Evolutionary conservation across 2,113 vertebrate species (phyloP).

Genomic region (Andinoacara biseriatus): DNA sequence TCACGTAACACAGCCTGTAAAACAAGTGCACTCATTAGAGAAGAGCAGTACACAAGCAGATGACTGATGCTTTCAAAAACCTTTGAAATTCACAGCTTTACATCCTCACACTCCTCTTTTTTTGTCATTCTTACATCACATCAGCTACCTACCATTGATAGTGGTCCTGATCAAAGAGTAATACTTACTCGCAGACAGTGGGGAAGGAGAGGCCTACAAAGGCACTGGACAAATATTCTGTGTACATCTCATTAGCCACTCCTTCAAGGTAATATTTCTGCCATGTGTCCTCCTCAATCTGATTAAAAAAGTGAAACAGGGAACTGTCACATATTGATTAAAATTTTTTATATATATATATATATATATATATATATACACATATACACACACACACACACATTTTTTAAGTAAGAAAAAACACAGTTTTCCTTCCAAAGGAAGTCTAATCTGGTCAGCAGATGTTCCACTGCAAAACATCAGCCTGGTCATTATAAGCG

Average conservation of each 20-base stretch:
- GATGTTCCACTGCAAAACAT: constrained; percentile 73
- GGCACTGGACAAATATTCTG: constrained; percentile 99
- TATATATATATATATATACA: no score
- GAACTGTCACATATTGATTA: constrained; percentile 32
- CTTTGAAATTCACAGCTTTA: background rate
- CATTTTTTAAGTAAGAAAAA: background rate
- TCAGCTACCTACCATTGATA: constrained; percentile 36
- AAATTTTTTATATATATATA: no score
- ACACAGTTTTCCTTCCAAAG: constrained; percentile 31
- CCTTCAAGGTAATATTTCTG: constrained; percentile 99
- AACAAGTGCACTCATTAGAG: constrained; percentile 52
- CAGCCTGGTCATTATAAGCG: constrained; percentile 71
- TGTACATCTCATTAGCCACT: constrained; percentile 99
- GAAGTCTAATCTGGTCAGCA: constrained; percentile 67
- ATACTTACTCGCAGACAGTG: constrained; percentile 98
- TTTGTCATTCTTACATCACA: background rate
- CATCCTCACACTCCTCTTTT: background rate
- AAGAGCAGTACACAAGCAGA: background rate
- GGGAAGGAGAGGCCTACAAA: constrained; percentile 99
- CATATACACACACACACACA: no score
- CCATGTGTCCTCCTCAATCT: constrained; percentile 99
- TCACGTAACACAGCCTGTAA: constrained; percentile 95
- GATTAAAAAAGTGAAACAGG: constrained; percentile 41
- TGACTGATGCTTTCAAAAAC: background rate
- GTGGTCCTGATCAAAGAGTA: constrained; percentile 25